phyloP scores from a whole-genome alignment of 1,140 invertebrate genomes.

The Oppia nitens region DNA sequence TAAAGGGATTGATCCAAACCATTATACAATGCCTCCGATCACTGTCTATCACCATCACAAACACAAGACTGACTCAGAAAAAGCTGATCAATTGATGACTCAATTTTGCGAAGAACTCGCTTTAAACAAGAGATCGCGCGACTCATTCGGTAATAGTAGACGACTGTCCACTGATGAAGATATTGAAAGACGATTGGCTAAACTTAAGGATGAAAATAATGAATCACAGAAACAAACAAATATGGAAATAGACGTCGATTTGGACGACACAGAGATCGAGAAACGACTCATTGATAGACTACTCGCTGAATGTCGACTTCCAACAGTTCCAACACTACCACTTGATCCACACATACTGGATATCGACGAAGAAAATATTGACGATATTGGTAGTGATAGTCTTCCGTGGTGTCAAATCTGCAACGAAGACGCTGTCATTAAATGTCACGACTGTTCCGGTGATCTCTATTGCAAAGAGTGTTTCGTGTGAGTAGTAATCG shows the following conservation, averaged over 20 bases:
- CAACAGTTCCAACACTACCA: neutral
- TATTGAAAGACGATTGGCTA: slow-evolving; percentile 5
- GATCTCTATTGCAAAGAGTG: slow-evolving; percentile 52
- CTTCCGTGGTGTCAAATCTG: slow-evolving; percentile 49
- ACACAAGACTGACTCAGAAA: slow-evolving; percentile 2
- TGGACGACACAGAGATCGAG: neutral
- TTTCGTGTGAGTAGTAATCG: slow-evolving; percentile 28
- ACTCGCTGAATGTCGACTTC: neutral
- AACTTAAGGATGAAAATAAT: neutral
- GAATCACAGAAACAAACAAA: neutral
- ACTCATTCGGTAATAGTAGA: neutral
- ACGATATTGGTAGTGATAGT: neutral
- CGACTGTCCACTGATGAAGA: neutral
- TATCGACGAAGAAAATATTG: neutral
- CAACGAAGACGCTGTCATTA: slow-evolving; percentile 48
- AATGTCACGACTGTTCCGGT: slow-evolving; percentile 47
- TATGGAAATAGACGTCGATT: neutral
- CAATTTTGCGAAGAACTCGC: slow-evolving; percentile 1
- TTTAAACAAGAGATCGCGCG: neutral
- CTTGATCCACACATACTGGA: neutral
- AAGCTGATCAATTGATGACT: slow-evolving; percentile 3
- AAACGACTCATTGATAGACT: neutral
- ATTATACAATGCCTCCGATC: slow-evolving; percentile 18
- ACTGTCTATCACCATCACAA: slow-evolving; percentile 4
- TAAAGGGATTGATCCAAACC: slow-evolving; percentile 18